Base-by-base conservation (phyloP, 2,888 invertebrate genomes). In the Aelia acuminata region DNA sequence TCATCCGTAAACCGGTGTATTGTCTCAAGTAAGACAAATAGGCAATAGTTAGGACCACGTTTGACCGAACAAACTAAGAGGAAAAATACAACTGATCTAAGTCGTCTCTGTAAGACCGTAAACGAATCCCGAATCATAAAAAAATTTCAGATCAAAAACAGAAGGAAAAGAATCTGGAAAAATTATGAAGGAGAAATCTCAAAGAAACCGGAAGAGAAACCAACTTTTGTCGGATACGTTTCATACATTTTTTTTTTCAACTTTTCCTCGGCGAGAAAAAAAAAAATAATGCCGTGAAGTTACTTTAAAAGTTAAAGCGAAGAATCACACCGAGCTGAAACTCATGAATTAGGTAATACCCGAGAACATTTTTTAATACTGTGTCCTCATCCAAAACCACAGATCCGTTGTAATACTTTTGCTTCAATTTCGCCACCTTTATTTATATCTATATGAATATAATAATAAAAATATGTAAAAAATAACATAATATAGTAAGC, bases 171-270 rank as follows among this genome's bases (percentile, higher is more conserved):
- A n/a, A n/a, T 35, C 4, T 35, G 63, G 18, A 70, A 63, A 31
- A 26, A 35, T 70, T 70, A 18, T 20, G 63, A 7, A 18, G 35
- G 18, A 70, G 31, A 70, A 35, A 31, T 70, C 15, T 13, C 18
- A 70, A 70, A 20, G 63, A 57, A 57, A 57, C 18, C 31, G 63
- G 35, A 70, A 70, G 63, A 70, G 63, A 70, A 70, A 35, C 26
- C 13, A 57, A 13, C 18, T 70, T 70, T 70, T 70, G 35, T 35
- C 15, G 35, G 31, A 35, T 35, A 70, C 31, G 63, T 70, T 70
- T 70, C 63, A 20, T 70, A 70, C 35, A 35, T 70, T 70, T 70
- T 31, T 63, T 70, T 35, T 18, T 7, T 18, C 20, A 4, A 5
- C 20, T 70, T 70, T 20, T 20, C 31, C 1, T 8, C n/a, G n/a